Conservation (phyloP, 2,113 vertebrate species). For the Phaethornis superciliosus region DNA sequence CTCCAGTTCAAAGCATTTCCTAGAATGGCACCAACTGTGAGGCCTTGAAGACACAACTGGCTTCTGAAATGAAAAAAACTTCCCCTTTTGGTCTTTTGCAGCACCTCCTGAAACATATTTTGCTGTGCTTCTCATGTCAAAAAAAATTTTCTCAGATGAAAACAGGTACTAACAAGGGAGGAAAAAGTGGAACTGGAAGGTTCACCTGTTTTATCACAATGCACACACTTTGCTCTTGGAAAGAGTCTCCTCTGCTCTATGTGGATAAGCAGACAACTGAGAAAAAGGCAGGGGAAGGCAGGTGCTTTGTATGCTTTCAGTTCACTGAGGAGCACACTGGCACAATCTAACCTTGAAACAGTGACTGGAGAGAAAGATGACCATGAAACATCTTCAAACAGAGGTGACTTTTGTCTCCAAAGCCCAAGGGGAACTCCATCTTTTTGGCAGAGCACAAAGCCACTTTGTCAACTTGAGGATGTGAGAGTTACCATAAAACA, state of each 20-base stretch:
- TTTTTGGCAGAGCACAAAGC: neutral
- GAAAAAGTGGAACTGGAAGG: neutral
- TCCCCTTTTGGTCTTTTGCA: neutral
- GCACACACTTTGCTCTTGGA: neutral
- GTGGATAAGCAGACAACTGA: neutral
- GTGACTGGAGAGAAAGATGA: neutral
- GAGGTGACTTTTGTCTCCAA: neutral
- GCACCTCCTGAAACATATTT: neutral
- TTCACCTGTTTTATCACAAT: neutral
- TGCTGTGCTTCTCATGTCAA: neutral
- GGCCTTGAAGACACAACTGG: conserved; percentile 15
- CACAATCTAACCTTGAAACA: neutral
- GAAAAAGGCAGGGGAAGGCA: neutral
- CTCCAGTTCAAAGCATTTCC: conserved; percentile 41
- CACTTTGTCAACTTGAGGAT: neutral
- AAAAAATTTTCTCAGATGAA: neutral
- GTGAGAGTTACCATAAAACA: neutral
- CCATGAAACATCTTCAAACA: neutral
- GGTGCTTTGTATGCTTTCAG: neutral
- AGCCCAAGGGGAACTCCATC: neutral
- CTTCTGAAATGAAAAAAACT: conserved; percentile 15
- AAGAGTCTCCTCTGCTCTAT: neutral
- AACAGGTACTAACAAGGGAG: neutral
- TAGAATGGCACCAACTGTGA: neutral
- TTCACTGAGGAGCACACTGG: neutral